These are phyloP conservation scores for Acromyrmex heyeri DNA, from an alignment of 1,140 invertebrate species.

Conservation along the genomic window DNA sequence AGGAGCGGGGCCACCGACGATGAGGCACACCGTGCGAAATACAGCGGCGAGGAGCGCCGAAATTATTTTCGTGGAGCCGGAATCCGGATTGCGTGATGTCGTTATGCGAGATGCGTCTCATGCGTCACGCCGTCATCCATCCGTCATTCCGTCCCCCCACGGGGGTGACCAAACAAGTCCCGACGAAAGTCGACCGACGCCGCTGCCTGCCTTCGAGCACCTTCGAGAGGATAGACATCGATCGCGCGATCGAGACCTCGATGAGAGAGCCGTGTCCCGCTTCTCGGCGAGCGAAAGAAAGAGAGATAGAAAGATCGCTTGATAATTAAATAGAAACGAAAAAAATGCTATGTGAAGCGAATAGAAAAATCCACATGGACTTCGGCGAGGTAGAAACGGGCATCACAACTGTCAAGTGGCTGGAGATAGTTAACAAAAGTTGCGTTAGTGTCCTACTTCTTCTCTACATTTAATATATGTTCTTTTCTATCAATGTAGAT, in stretches of 20 bases:
- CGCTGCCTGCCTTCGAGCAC: background rate
- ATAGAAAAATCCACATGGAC: conserved; percentile 67
- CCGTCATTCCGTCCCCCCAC: too few relatives aligned
- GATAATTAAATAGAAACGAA: background rate
- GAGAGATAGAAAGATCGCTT: background rate
- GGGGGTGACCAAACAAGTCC: conserved; percentile 11
- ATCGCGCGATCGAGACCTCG: conserved; percentile 33
- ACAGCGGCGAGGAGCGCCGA: background rate
- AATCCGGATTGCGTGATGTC: background rate
- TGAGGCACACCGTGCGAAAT: background rate
- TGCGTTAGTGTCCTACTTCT: conserved; percentile 64
- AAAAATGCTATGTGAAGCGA: background rate
- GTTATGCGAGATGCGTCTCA: background rate
- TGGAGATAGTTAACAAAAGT: conserved; percentile 78
- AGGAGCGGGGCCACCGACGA: background rate
- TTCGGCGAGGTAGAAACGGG: conserved; percentile 76
- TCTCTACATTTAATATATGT: background rate
- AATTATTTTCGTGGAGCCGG: conserved; percentile 10
- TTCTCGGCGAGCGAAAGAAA: background rate
- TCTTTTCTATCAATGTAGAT: too few relatives aligned
- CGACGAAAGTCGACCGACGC: background rate
- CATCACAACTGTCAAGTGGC: conserved; percentile 66
- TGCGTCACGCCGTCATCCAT: background rate
- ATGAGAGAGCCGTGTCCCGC: background rate
- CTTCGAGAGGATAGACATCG: conserved; percentile 20